Percentiles rank a stretch among this genome's conserved stretches.
These are phyloP conservation scores for Hecatera dysodea DNA, from an alignment of 2,888 invertebrate species.

Conservation along the genomic window DNA sequence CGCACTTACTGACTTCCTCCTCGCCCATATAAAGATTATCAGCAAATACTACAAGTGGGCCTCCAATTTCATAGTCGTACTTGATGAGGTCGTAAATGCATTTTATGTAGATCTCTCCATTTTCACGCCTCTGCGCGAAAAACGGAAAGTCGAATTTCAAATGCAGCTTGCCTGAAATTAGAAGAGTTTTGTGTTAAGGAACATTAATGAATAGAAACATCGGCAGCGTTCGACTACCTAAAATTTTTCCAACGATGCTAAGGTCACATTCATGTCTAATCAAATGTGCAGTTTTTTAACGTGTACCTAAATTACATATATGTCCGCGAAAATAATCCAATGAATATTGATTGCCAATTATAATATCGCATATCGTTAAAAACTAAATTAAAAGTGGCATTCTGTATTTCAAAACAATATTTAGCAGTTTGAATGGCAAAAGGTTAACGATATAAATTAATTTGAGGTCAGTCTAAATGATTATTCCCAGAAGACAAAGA, in stretches of 20 bases:
- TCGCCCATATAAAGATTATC: slow-evolving; percentile 69
- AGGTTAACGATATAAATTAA: not conserved
- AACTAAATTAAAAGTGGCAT: not conserved
- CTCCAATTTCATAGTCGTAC: slow-evolving; percentile 72
- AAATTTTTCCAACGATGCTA: not conserved
- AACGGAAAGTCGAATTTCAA: slow-evolving; percentile 72
- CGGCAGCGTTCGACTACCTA: not conserved
- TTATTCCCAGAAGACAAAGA: not conserved
- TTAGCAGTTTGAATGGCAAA: not conserved
- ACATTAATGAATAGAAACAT: not conserved
- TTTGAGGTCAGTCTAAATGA: not conserved
- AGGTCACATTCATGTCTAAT: not conserved
- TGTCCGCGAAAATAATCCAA: not conserved
- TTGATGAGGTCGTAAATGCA: slow-evolving; percentile 67
- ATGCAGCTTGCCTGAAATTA: slow-evolving; percentile 71
- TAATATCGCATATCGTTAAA: not conserved
- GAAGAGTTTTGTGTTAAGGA: slow-evolving; percentile 6
- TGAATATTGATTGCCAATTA: not conserved
- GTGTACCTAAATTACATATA: too few species aligned
- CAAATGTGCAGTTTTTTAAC: not conserved
- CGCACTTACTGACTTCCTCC: slow-evolving; percentile 71
- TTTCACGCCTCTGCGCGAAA: slow-evolving; percentile 66
- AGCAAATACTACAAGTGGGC: slow-evolving; percentile 68
- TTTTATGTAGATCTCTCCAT: slow-evolving; percentile 76
- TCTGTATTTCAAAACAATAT: not conserved